phyloP scores from a whole-genome alignment of 1,140 invertebrate species.

The Drosophila sturtevanti region DNA sequence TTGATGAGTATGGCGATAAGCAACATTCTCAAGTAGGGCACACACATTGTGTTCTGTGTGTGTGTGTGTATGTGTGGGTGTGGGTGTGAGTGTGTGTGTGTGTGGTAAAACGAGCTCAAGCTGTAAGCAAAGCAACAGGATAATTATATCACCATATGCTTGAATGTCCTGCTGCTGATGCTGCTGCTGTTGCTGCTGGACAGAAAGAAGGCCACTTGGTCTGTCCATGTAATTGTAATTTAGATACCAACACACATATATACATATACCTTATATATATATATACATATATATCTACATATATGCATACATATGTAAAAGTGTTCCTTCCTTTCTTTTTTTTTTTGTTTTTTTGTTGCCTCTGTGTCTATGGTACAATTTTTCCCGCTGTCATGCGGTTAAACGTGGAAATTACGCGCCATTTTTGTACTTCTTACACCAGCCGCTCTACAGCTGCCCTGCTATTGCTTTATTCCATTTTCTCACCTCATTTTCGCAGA shows the following conservation, averaged over 20 bases:
- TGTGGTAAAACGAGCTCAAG: conserved; percentile 58
- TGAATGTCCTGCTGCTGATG: conserved; percentile 52
- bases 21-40: conserved; percentile 47
- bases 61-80: conserved; percentile 3
- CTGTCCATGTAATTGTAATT: conserved; percentile 69
- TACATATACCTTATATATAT: conserved; percentile 13
- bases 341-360: not conserved
- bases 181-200: not conserved
- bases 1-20: conserved; percentile 60
- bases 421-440: conserved; percentile 67
- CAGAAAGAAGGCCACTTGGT: conserved; percentile 46
- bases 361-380: conserved; percentile 37
- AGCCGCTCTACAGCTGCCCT: conserved; percentile 33
- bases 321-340: not conserved
- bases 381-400: conserved; percentile 71
- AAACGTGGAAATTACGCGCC: conserved; percentile 75
- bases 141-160: conserved; percentile 76
- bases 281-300: conserved; percentile 19
- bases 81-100: conserved; percentile 6
- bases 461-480: conserved; percentile 67
- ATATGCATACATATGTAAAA: not conserved
- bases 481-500: conserved; percentile 69
- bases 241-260: too few species aligned
- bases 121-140: conserved; percentile 59
- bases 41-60: not conserved